Evolutionary conservation across 1,140 invertebrate genomes (phyloP).

Genomic region (Halesus radiatus): DNA sequence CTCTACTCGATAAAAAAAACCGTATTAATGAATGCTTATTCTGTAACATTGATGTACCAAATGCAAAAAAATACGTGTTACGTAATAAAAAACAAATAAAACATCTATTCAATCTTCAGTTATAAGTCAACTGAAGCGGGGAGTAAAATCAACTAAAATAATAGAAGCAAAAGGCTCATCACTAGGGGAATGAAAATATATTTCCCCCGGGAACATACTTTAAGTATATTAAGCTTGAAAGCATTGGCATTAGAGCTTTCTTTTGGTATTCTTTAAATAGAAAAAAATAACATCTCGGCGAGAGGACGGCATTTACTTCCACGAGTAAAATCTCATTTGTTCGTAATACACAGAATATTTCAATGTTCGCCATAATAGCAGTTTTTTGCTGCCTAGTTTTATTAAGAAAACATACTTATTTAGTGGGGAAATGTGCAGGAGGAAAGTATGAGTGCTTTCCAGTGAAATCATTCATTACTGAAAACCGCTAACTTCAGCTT

Average conservation of each 20-base stretch:
- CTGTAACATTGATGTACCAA: too few species aligned
- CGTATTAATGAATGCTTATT: too few species aligned
- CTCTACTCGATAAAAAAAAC: too few species aligned
- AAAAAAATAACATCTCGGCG: background rate
- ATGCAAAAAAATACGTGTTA: too few species aligned
- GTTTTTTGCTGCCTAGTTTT: too few species aligned
- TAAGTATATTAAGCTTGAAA: conserved; percentile 32
- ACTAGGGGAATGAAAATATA: conserved; percentile 18
- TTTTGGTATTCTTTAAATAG: conserved; percentile 9
- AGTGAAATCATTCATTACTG: conserved; percentile 13
- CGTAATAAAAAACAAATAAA: too few species aligned
- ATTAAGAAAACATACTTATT: background rate
- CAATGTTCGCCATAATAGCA: too few species aligned
- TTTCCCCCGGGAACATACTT: conserved; percentile 25
- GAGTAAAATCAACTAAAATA: background rate
- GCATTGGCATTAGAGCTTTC: conserved; percentile 12
- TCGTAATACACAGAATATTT: too few species aligned
- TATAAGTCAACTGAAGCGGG: background rate
- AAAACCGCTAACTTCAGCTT: conserved; percentile 5
- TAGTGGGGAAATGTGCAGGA: background rate
- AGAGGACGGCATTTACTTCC: background rate
- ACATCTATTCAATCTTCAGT: background rate
- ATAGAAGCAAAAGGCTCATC: conserved; percentile 11
- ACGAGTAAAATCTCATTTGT: too few species aligned
- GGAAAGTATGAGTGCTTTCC: background rate